phyloP scores from a whole-genome alignment of 92 coral and sea anemone species.

The Palythoa heliodiscus region DNA sequence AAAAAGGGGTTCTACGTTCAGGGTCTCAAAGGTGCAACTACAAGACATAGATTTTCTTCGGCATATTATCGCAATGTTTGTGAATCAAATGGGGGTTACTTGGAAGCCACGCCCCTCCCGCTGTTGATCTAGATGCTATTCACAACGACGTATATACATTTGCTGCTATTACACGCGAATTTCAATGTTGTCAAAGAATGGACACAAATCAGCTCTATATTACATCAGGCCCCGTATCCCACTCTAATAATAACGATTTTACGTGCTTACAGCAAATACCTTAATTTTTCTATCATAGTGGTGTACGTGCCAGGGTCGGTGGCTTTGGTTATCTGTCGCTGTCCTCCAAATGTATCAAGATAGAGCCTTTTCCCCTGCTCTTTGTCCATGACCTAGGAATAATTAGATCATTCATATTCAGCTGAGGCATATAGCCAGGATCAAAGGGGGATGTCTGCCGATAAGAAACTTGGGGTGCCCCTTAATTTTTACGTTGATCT shows the following conservation, averaged over 20 bases:
- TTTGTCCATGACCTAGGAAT: background rate
- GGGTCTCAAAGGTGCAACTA: background rate
- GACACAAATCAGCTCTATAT: background rate
- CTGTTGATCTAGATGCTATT: background rate
- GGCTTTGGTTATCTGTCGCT: background rate
- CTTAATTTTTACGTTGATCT: background rate
- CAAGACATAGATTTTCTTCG: background rate
- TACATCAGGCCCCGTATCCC: background rate
- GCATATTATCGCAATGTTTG: background rate
- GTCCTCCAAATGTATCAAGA: background rate
- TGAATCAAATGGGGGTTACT: background rate
- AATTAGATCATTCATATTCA: background rate
- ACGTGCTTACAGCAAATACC: background rate
- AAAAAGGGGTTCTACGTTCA: background rate
- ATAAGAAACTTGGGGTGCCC: background rate
- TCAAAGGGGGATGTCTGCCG: background rate
- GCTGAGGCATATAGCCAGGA: background rate
- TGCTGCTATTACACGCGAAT: background rate
- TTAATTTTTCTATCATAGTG: background rate
- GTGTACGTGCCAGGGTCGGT: background rate
- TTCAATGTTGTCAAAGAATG: background rate
- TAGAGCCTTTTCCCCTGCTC: slow-evolving; percentile 1
- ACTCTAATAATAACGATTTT: background rate
- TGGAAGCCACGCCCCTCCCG: background rate
- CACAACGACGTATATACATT: background rate